phyloP scores from a whole-genome alignment of 2,797 vertebrate species.

The Spatula versicolor region DNA sequence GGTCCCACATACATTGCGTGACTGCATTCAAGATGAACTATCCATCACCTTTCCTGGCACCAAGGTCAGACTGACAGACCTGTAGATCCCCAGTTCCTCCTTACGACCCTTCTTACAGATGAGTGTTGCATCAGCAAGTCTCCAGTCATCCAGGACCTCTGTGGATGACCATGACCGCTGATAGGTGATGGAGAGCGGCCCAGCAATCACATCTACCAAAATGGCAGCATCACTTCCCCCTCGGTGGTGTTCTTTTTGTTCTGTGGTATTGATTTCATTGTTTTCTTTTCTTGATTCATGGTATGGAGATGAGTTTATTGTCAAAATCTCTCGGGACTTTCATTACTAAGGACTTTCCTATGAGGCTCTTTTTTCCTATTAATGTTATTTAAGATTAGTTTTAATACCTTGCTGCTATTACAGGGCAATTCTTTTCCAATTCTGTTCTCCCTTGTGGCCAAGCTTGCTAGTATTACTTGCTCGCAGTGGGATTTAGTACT shows the following conservation, averaged over 20 bases:
- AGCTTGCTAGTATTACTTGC: neutral
- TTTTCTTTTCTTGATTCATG: neutral
- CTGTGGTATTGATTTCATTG: neutral
- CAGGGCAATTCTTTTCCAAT: neutral
- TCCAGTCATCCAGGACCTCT: no score
- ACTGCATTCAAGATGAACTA: neutral
- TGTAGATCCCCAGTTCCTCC: no score
- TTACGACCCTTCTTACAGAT: no score
- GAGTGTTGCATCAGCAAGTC: no score
- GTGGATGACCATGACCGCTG: no score
- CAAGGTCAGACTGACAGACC: no score
- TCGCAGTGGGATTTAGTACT: neutral
- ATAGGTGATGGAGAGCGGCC: no score
- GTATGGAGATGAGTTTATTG: neutral
- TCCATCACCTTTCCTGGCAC: no score
- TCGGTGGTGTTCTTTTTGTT: neutral
- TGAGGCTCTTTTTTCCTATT: neutral
- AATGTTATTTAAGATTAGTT: neutral
- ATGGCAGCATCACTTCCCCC: neutral
- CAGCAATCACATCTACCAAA: no score
- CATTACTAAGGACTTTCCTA: neutral
- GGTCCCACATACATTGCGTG: neutral
- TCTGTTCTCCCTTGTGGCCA: neutral
- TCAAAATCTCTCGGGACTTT: neutral
- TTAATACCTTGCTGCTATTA: neutral